Base-by-base conservation (phyloP, 2,113 vertebrate genomes). In the Pithys albifrons region DNA sequence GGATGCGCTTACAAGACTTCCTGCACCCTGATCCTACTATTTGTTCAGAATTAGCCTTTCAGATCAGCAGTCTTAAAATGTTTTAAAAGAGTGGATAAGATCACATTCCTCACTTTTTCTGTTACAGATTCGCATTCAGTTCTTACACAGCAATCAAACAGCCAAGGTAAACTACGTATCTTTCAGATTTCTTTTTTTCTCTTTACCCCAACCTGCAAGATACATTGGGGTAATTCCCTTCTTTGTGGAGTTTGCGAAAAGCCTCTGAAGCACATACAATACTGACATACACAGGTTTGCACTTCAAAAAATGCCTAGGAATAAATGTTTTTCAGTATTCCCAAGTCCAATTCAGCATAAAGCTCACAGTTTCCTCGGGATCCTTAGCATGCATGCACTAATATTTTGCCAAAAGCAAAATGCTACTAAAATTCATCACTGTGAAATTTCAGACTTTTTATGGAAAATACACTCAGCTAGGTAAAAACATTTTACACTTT, bases 401-500 rank as follows among this genome's bases (percentile, higher is more conserved):
- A 27, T 77, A 89, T 65, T 84, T 75, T 89, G 29, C 45, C 77
- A 94, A 31, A 3, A 85, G 54, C 18, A 73, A 41, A 61, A 49
- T 49, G 65, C 48, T 71, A 69, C 37, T 52, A 37, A 24, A 59
- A 65, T 65, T 69, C 37, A 78, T 45, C 29, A 41, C 5, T 3
- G 1, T 31, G 6, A 89, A 88, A 59, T 48, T 59, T 92, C 67
- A 59, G 24, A 48, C 24, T 65, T 79, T 70, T 82, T 61, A 39
- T 15, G 89, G 19, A 58, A 93, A 91, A 89, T 14, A 69, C 7
- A 45, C 10, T 49, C 54, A 52, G 19, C 20, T 67, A 88, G 49
- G 88, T n/a, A 89, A 69, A 73, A 45, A 45, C 4, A 8, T 58
- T 95, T 87, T n/a, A 64, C 37, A 89, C 57, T 41, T 89, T 91